Evolutionary conservation across 2,797 vertebrate species (phyloP).

Genomic region (Spinibarbus caldwelli): DNA sequence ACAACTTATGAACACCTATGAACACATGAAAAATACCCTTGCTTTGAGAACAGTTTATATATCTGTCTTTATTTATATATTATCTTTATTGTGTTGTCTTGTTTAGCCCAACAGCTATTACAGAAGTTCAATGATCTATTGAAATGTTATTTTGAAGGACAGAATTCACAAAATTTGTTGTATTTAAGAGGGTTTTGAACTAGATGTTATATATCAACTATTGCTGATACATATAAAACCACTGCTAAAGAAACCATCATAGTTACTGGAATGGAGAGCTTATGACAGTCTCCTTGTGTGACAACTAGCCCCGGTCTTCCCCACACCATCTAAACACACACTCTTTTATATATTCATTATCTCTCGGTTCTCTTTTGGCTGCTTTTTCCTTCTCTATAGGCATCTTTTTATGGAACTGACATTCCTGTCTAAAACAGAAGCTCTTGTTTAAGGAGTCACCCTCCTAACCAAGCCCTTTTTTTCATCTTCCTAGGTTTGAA

Average conservation of each 20-base stretch:
- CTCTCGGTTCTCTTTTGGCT: background rate
- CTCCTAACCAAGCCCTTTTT: slow-evolving; percentile 76
- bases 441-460: slow-evolving; percentile 80
- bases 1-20: background rate
- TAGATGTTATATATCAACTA: background rate
- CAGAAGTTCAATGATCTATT: background rate
- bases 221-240: background rate
- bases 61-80: background rate
- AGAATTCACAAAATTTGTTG: background rate
- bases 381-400: slow-evolving; percentile 51
- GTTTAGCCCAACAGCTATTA: background rate
- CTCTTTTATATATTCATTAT: slow-evolving; percentile 29
- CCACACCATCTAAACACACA: background rate
- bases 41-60: background rate
- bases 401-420: slow-evolving; percentile 81
- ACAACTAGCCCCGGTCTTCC: background rate
- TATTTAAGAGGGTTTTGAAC: background rate
- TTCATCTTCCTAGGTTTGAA: slow-evolving; percentile 84
- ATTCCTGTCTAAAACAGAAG: slow-evolving; percentile 84
- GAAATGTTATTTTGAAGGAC: background rate
- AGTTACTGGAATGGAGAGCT: background rate
- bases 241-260: background rate
- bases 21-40: background rate
- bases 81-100: background rate
- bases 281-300: background rate